Percentiles rank a stretch among this genome's conserved stretches.
Conservation (phyloP, 2,113 vertebrate species). For the Upupa epops region DNA sequence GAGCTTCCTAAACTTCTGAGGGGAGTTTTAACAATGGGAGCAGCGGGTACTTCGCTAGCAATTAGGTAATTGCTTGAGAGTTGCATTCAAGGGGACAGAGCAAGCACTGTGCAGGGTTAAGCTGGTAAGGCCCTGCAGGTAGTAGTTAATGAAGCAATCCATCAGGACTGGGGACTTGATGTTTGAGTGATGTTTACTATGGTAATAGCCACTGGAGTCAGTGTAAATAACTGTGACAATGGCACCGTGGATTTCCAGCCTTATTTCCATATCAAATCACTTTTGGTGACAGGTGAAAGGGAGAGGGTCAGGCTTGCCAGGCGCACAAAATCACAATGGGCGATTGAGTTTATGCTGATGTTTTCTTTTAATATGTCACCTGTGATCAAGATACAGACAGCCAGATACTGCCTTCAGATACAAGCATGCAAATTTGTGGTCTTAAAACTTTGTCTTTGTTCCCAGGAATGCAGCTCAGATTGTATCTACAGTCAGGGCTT, state of each 20-base stretch:
- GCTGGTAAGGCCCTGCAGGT: not conserved
- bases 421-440: not conserved
- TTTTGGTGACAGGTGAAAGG: not conserved
- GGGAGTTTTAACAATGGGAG: not conserved
- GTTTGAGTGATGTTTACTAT: not conserved
- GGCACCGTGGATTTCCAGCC: slow-evolving; percentile 12
- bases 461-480: slow-evolving; percentile 23
- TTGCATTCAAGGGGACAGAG: not conserved
- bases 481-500: slow-evolving; percentile 10
- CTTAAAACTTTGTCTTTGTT: slow-evolving; percentile 28
- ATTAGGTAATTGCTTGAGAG: not conserved
- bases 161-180: not conserved
- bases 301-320: not conserved
- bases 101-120: not conserved
- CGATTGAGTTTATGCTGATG: not conserved
- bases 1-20: not conserved
- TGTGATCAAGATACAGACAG: slow-evolving; percentile 8
- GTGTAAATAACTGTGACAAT: not conserved
- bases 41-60: not conserved
- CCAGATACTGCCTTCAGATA: slow-evolving; percentile 30
- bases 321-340: slow-evolving; percentile 12
- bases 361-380: slow-evolving; percentile 28
- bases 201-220: not conserved
- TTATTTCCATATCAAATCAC: slow-evolving; percentile 53
- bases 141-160: not conserved